phyloP scores from a whole-genome alignment of 2,113 vertebrate genomes.

The Dromiciops gliroides region DNA sequence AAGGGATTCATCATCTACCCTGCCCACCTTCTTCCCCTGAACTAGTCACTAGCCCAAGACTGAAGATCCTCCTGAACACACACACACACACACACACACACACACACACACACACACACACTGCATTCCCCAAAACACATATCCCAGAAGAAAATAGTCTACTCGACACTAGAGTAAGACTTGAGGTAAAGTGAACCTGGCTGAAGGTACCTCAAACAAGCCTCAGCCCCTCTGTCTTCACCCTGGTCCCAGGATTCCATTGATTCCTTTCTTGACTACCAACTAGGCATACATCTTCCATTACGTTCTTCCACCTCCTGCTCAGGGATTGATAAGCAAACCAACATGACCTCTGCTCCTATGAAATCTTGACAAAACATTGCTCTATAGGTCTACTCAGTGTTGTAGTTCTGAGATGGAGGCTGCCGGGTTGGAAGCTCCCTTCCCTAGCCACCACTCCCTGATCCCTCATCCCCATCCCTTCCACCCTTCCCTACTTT shows the following conservation, averaged over 20 bases:
- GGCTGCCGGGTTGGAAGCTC: neutral
- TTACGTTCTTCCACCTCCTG: neutral
- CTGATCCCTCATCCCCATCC: neutral
- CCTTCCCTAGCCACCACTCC: neutral
- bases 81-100: neutral
- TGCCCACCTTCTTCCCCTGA: too few species aligned
- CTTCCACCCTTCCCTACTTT: neutral
- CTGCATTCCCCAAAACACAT: too few species aligned
- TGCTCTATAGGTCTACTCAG: neutral
- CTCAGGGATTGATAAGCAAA: neutral
- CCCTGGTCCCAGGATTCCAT: neutral
- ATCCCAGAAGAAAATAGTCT: neutral
- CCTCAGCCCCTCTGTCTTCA: neutral
- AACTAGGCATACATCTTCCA: neutral
- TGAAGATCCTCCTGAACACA: neutral
- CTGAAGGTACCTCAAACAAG: neutral
- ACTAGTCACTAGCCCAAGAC: neutral
- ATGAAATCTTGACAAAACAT: neutral
- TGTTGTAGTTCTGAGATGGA: neutral
- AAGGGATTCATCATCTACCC: neutral
- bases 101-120: neutral
- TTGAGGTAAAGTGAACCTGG: neutral
- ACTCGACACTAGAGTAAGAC: neutral
- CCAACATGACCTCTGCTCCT: neutral
- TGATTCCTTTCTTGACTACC: neutral